A percentile compares a stretch with the other conserved stretches of the same genome.
These are phyloP conservation scores for Rhabdophis nuchalis DNA, from an alignment of 2,797 vertebrate genomes.

Conservation along the genomic window DNA sequence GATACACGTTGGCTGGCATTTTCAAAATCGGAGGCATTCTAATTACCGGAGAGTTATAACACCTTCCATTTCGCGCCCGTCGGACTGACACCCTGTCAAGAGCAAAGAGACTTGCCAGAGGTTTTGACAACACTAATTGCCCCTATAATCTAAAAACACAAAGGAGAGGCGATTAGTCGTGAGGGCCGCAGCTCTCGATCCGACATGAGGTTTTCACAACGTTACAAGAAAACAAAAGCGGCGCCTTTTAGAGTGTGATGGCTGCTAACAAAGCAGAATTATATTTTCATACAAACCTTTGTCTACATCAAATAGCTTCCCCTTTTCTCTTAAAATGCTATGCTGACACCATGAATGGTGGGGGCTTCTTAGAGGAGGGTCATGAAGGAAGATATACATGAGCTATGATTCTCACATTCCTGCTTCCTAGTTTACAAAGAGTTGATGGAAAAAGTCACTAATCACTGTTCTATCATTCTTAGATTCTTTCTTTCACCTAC, in stretches of 20 bases:
- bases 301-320: slow-evolving; percentile 71
- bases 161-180: slow-evolving; percentile 76
- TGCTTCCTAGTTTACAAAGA: neutral
- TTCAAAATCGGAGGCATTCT: slow-evolving; percentile 85
- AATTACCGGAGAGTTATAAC: slow-evolving; percentile 92
- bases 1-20: slow-evolving; percentile 83
- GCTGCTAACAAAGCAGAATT: slow-evolving; percentile 90
- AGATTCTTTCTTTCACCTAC: neutral
- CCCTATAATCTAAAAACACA: slow-evolving; percentile 98
- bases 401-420: slow-evolving; percentile 1
- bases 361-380: slow-evolving; percentile 18
- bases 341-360: slow-evolving; percentile 40
- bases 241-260: slow-evolving; percentile 87
- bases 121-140: slow-evolving; percentile 96
- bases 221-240: slow-evolving; percentile 74
- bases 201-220: slow-evolving; percentile 71
- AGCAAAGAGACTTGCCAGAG: slow-evolving; percentile 83
- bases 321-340: neutral
- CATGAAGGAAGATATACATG: slow-evolving; percentile 15
- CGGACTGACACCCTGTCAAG: slow-evolving; percentile 76
- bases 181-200: slow-evolving; percentile 80
- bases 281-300: slow-evolving; percentile 95
- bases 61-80: slow-evolving; percentile 84
- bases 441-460: neutral
- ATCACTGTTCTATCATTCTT: neutral